These are phyloP conservation scores for Malachius bipustulatus DNA, from an alignment of 2,888 invertebrate genomes.

Conservation along the genomic window DNA sequence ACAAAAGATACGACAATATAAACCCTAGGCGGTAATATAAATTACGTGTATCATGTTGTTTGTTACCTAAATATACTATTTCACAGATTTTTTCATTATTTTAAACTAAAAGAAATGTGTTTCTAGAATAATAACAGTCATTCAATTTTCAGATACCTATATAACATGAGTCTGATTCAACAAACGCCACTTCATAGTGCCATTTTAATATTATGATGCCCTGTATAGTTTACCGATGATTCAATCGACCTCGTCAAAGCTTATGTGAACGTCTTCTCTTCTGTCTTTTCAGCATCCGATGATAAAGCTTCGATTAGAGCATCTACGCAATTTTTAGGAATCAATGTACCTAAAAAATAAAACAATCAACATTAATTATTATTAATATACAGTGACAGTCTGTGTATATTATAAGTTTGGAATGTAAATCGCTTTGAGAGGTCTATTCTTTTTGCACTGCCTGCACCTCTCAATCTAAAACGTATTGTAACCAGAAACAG, in stretches of 20 bases:
- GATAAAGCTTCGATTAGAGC: constrained; percentile 64
- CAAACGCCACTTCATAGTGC: constrained; percentile 19
- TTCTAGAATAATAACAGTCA: too few species aligned
- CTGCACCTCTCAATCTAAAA: too few species aligned
- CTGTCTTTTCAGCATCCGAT: constrained; percentile 69
- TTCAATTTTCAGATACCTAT: too few species aligned
- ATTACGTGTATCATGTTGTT: constrained; percentile 20
- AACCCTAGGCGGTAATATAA: constrained; percentile 12
- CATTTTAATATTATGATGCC: constrained; percentile 28
- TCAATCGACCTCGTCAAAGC: constrained; percentile 13
- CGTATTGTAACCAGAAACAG: too few species aligned
- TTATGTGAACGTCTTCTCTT: constrained; percentile 48
- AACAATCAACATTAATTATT: neutral
- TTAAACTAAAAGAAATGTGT: constrained; percentile 22
- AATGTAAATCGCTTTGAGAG: too few species aligned
- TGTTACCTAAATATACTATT: constrained; percentile 26
- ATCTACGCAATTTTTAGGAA: constrained; percentile 82
- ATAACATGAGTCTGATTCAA: constrained; percentile 7
- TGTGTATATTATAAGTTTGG: too few species aligned
- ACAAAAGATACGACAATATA: constrained; percentile 9
- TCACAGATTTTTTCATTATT: constrained; percentile 24
- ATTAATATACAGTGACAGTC: too few species aligned
- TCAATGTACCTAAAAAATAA: constrained; percentile 55
- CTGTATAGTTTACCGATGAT: constrained; percentile 22
- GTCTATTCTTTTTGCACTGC: too few species aligned